Conservation (phyloP, 2,113 vertebrate genomes). For the Rhegmatorhina hoffmannsi region DNA sequence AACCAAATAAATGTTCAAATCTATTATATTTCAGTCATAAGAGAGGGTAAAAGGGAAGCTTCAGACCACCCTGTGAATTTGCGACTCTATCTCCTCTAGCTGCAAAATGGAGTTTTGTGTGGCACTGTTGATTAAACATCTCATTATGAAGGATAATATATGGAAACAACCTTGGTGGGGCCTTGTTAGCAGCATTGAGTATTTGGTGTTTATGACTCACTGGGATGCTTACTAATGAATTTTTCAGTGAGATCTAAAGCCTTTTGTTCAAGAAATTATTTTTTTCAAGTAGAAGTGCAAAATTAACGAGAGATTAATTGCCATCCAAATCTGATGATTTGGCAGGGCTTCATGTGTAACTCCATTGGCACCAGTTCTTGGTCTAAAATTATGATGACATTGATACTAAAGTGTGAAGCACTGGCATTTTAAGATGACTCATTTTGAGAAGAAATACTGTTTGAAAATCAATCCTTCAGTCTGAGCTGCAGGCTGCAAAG, state of each 20-base stretch:
- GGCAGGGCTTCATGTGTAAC: not conserved
- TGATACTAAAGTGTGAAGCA: not conserved
- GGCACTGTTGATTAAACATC: not conserved
- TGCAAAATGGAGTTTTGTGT: not conserved
- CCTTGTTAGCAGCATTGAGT: not conserved
- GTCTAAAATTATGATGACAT: not conserved
- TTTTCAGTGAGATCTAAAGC: not conserved
- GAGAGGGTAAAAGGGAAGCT: not conserved
- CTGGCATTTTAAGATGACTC: conserved; percentile 27
- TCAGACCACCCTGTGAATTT: not conserved
- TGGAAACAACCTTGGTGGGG: not conserved
- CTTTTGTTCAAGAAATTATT: not conserved
- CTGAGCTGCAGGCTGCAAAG: not conserved
- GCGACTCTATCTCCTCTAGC: not conserved
- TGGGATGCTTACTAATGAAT: not conserved
- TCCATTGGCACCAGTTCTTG: not conserved
- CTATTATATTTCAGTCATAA: not conserved
- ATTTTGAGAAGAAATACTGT: not conserved
- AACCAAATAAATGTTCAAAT: not conserved
- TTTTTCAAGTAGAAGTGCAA: not conserved
- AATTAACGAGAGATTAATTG: conserved; percentile 2
- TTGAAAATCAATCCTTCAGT: not conserved
- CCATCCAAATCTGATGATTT: not conserved
- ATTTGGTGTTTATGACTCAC: conserved; percentile 7
- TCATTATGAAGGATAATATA: not conserved